Base-by-base conservation (phyloP, 2,113 vertebrate genomes). In the Phaethornis superciliosus region DNA sequence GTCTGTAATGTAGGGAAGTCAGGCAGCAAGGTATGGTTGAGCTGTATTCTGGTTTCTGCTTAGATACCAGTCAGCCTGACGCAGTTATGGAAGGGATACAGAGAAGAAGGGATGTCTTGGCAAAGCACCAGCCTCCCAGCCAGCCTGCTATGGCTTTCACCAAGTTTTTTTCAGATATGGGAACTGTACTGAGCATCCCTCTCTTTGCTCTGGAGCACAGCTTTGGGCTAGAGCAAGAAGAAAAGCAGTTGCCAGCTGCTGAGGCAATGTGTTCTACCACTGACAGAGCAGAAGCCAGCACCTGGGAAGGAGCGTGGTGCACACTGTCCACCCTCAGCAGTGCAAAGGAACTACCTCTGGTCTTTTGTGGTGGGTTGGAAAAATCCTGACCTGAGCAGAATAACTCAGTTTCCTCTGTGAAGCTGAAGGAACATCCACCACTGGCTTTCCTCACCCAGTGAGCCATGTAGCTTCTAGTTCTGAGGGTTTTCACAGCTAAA, bases 321-420 rank as follows among this genome's bases (percentile, higher is more conserved):
- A 23, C 0, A 0, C 3, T 21, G 12, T 10, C 26, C 30, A 19
- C 22, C 2, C 1, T 8, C 14, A 70, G 40, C 11, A 28, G 23
- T 32, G 21, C 18, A 13, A 24, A 27, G 40, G 22, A 10, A 32
- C 49, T 33, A 12, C 17, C 54, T 64, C 65, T 23, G 8, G 6
- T 6, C 9, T 58, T 87, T 63, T 40, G 32, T 1, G 0, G 8
- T 13, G 20, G 37, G 6, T 20, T 60, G 40, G 54, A 44, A 94
- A 85, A 74, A 35, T 24, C 28, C 60, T 33, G 55, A 59, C 47
- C 56, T 0, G 5, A 56, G 24, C 19, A 74, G 26, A 65, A 32
- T 0, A 0, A 33, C 11, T 23, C 16, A 4, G 16, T 74, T 82
- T 40, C 35, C 59, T 33, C 8, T 4, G 40, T 11, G 40, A 40